phyloP scores from a whole-genome alignment of 2,113 vertebrate species.

The Brachyistius frenatus region DNA sequence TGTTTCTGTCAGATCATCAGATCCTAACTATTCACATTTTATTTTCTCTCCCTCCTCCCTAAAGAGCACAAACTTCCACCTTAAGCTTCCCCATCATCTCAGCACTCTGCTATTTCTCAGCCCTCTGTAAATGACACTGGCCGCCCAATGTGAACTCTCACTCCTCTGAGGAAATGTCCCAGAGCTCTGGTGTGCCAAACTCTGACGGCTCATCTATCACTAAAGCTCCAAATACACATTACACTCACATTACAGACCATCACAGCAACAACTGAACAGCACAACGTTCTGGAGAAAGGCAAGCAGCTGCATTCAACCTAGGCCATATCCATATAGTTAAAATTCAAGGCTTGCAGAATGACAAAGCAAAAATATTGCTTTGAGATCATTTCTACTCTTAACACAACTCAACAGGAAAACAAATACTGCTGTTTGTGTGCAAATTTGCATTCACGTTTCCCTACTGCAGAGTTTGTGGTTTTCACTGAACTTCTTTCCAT shows the following conservation, averaged over 20 bases:
- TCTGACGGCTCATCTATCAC: slow-evolving; percentile 77
- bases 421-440: neutral
- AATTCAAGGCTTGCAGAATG: slow-evolving; percentile 29
- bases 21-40: slow-evolving; percentile 38
- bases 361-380: slow-evolving; percentile 33
- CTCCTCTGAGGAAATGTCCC: slow-evolving; percentile 80
- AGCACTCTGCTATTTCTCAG: slow-evolving; percentile 83
- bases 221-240: slow-evolving; percentile 72
- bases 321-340: slow-evolving; percentile 32
- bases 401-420: slow-evolving; percentile 13
- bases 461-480: slow-evolving; percentile 46
- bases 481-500: slow-evolving; percentile 62
- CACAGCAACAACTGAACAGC: slow-evolving; percentile 56
- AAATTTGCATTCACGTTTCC: slow-evolving; percentile 35
- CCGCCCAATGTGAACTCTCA: slow-evolving; percentile 81
- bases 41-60: slow-evolving; percentile 41
- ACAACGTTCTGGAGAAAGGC: slow-evolving; percentile 39
- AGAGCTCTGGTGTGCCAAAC: slow-evolving; percentile 72
- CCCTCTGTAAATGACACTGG: slow-evolving; percentile 81
- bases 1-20: slow-evolving; percentile 24
- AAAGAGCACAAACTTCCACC: slow-evolving; percentile 67
- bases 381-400: neutral
- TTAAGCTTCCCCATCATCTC: slow-evolving; percentile 66
- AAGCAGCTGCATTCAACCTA: slow-evolving; percentile 27
- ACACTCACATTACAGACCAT: slow-evolving; percentile 72